Evolutionary conservation across 1,140 invertebrate genomes (phyloP), one percentile per base, ranked within the genome.

Genomic region (Neodiprion fabricii): DNA sequence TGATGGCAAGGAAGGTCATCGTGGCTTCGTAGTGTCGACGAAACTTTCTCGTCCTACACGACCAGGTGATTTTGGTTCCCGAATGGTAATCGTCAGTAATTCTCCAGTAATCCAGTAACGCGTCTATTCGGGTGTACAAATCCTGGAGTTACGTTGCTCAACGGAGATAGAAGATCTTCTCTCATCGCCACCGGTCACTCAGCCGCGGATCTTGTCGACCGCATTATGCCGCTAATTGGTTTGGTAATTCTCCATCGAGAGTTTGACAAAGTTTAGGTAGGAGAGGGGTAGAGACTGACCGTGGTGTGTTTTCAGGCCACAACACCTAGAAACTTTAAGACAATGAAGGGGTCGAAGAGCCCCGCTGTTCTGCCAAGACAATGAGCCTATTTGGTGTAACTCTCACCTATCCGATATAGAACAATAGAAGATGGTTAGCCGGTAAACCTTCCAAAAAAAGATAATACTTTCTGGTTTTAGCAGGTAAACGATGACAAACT

Each of bases 381-480:
- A 61, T 61, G 53, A 61, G 53, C 53, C n/a, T 61, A 17, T 61
- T 61, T 61, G 53, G 53, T 61, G 53, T 17, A 61, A 61, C 53
- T 61, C 53, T 12, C 53, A 61, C 53, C 11, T 61, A 61, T 14
- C 53, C 53, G 53, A 61, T 17, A 14, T 9, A 61, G 11, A 61
- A 61, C 53, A 61, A 61, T 61, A 9, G 53, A 17, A 17, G 11
- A 5, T 12, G 11, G 11, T 12, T 61, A 61, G 53, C 53, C 53
- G n/a, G 53, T 17, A 12, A 61, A 61, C 53, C n/a, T 61, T 61
- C n/a, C 53, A 14, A 61, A 61, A 12, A 7, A 61, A 61, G 28
- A 61, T 61, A 9, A 61, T 61, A 61, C 9, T 61, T 61, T 61
- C 53, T 61, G 53, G n/a, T 17, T 61, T 61, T 17, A 61, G 53